phyloP scores from a whole-genome alignment of 2,888 invertebrate species.

The Zele albiditarsus region DNA sequence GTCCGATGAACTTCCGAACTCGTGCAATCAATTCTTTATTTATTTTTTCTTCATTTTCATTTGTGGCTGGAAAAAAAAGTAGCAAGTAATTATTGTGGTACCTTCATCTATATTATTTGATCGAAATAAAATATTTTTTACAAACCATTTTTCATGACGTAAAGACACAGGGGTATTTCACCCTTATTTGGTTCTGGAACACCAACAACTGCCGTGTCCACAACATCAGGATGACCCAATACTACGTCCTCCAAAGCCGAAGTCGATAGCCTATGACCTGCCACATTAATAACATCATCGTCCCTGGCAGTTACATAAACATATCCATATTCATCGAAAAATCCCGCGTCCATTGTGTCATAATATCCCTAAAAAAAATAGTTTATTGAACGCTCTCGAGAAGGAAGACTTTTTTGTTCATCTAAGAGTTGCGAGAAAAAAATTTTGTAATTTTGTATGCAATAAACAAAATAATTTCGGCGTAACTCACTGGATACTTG shows the following conservation, averaged over 20 bases:
- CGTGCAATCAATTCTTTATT: constrained; percentile 76
- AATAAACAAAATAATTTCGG: constrained; percentile 19
- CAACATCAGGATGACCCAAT: constrained; percentile 87
- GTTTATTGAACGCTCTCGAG: too few species aligned
- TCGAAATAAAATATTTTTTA: constrained; percentile 45
- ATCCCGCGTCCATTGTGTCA: constrained; percentile 97
- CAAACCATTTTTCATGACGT: constrained; percentile 82
- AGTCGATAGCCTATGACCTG: constrained; percentile 93
- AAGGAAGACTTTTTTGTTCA: not conserved
- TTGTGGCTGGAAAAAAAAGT: constrained; percentile 68
- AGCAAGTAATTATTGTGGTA: constrained; percentile 1
- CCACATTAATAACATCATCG: constrained; percentile 96
- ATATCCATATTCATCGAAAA: constrained; percentile 86
- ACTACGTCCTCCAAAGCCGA: constrained; percentile 93
- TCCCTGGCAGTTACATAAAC: constrained; percentile 92
- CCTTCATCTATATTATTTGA: not conserved
- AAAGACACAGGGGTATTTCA: constrained; percentile 91
- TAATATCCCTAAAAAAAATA: constrained; percentile 82
- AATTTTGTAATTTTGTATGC: not conserved
- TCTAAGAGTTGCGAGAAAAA: not conserved
- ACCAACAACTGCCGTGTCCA: constrained; percentile 92
- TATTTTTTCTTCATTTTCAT: constrained; percentile 75
- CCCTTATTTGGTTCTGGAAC: constrained; percentile 93
- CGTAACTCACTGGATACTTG: constrained; percentile 82
- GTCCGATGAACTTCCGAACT: constrained; percentile 83